A percentile compares a stretch with the other conserved stretches of the same genome.
Evolutionary conservation across 1,140 invertebrate genomes (phyloP).

Genomic region (Tribolium madens): DNA sequence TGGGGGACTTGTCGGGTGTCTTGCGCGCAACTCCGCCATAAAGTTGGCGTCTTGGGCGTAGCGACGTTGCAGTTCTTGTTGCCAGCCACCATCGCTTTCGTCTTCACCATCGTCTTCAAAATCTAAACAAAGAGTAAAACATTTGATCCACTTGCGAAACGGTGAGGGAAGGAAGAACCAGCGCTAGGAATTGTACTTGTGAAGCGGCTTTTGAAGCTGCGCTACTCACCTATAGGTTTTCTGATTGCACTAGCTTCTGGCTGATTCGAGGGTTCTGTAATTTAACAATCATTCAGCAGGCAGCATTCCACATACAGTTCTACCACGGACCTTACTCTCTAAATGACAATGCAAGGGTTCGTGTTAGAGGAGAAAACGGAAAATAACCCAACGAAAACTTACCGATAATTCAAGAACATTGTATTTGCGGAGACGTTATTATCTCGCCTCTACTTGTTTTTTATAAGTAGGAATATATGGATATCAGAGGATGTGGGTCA

Average conservation of each 20-base stretch:
- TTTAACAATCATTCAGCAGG: constrained; percentile 63
- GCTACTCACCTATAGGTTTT: constrained; percentile 60
- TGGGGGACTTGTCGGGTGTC: constrained; percentile 65
- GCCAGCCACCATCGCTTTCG: constrained; percentile 72
- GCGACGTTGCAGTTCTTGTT: constrained; percentile 74
- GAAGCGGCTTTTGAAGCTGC: constrained; percentile 27
- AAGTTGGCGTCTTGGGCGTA: constrained; percentile 77
- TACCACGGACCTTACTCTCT: constrained; percentile 48
- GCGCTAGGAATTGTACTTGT: neutral
- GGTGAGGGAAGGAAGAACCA: neutral
- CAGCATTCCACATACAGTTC: constrained; percentile 64
- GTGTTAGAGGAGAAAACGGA: constrained; percentile 15
- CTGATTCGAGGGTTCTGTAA: constrained; percentile 57
- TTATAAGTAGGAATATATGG: too few species aligned
- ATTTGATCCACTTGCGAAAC: neutral
- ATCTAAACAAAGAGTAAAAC: constrained; percentile 55
- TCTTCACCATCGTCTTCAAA: constrained; percentile 69
- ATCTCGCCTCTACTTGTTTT: too few species aligned
- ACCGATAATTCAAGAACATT: neutral
- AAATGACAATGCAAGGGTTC: constrained; percentile 37
- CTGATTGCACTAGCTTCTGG: constrained; percentile 55
- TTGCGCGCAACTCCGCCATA: constrained; percentile 72
- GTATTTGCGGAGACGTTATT: too few species aligned
- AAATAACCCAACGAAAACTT: constrained; percentile 36
- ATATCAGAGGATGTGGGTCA: too few species aligned